Percentiles rank a stretch among this genome's conserved stretches.
phyloP scores from a whole-genome alignment of 2,113 vertebrate genomes.

The Onychostruthus taczanowskii region DNA sequence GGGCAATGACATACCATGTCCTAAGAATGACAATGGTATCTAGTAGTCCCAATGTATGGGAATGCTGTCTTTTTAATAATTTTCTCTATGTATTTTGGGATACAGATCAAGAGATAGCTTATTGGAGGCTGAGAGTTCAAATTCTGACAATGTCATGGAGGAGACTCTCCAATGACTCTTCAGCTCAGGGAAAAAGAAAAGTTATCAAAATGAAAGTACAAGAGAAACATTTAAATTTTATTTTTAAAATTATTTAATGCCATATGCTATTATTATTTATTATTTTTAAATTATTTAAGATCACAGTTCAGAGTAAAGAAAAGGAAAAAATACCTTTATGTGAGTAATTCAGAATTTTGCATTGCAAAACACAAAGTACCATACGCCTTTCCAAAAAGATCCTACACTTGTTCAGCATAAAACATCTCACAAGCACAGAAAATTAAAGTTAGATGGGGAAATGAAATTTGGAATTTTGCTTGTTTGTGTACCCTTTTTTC shows the following conservation, averaged over 20 bases:
- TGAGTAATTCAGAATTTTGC: background rate
- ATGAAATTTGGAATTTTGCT: background rate
- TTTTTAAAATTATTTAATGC: background rate
- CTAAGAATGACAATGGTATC: background rate
- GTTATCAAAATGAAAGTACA: background rate
- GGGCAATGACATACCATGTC: background rate
- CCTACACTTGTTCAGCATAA: background rate
- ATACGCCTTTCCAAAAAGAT: background rate
- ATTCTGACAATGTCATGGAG: background rate
- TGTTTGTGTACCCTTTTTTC: background rate
- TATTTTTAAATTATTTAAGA: background rate
- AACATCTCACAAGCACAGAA: background rate
- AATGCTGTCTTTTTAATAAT: background rate
- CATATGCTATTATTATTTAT: background rate
- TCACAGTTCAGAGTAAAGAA: background rate
- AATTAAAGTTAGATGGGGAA: background rate
- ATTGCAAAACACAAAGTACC: background rate
- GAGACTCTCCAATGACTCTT: background rate
- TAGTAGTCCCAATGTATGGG: background rate
- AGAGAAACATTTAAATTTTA: accelerated
- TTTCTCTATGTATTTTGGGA: background rate
- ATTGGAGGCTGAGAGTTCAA: background rate
- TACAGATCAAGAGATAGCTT: background rate
- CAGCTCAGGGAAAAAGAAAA: background rate
- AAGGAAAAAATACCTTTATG: background rate